Conservation (phyloP, 1,140 invertebrate species). For the Maniola jurtina region DNA sequence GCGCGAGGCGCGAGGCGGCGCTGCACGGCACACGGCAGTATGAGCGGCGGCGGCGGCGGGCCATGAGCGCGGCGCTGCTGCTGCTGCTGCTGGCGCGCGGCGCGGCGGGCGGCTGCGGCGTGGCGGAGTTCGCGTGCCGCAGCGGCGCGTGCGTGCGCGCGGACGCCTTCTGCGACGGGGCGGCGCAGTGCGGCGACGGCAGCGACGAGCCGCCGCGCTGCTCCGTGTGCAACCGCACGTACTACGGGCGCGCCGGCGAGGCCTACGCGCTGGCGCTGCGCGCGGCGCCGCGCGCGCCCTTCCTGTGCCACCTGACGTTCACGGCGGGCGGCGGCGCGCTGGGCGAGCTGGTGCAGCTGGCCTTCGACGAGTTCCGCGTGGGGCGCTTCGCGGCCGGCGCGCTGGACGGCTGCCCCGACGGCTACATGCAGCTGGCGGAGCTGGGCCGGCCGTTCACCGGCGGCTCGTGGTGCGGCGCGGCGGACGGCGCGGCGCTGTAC, state of each 20-base stretch:
- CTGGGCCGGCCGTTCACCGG: conserved; percentile 88
- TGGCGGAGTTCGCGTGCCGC: conserved; percentile 90
- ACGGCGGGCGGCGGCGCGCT: conserved; percentile 90
- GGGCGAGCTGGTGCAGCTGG: conserved; percentile 90
- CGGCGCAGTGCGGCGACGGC: conserved; percentile 89
- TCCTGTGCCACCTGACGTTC: conserved; percentile 93
- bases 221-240: conserved; percentile 92
- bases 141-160: conserved; percentile 89
- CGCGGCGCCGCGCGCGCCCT: conserved; percentile 86
- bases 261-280: conserved; percentile 88
- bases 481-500: conserved; percentile 87
- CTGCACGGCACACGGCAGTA: background rate
- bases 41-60: conserved; percentile 10
- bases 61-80: conserved; percentile 18
- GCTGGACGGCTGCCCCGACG: conserved; percentile 86
- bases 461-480: conserved; percentile 90
- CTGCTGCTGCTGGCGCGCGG: conserved; percentile 41
- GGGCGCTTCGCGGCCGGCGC: conserved; percentile 85
- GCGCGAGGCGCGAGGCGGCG: background rate
- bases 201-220: conserved; percentile 91
- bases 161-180: conserved; percentile 91
- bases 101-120: conserved; percentile 80
- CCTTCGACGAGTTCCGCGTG: conserved; percentile 91
- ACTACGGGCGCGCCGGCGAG: conserved; percentile 91
- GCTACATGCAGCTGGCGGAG: conserved; percentile 91